These are phyloP conservation scores for Tenodera sinensis DNA, from an alignment of 2,888 invertebrate genomes.

Conservation along the genomic window DNA sequence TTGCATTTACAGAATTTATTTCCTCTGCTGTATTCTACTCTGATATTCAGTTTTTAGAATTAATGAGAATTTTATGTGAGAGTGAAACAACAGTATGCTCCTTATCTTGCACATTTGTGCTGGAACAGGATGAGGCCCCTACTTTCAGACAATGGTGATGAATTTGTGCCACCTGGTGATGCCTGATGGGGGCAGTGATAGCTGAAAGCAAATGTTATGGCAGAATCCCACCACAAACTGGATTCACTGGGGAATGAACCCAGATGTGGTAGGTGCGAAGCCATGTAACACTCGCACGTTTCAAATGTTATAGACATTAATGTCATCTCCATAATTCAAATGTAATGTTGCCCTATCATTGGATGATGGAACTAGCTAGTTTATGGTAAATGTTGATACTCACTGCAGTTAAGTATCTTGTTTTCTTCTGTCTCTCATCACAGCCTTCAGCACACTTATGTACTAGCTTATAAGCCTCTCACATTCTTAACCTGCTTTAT, in stretches of 20 bases:
- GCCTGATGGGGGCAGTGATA: neutral
- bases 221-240: neutral
- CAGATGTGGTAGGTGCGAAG: neutral
- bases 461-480: neutral
- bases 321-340: neutral
- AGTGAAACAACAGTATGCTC: neutral
- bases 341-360: neutral
- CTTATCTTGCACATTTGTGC: neutral
- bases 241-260: neutral
- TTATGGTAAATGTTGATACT: neutral
- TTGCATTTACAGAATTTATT: neutral
- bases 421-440: neutral
- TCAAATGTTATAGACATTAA: neutral
- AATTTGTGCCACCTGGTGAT: neutral
- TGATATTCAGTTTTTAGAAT: neutral
- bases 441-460: neutral
- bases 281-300: neutral
- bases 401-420: neutral
- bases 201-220: neutral
- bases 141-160: neutral
- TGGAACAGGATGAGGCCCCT: constrained; percentile 9
- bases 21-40: neutral
- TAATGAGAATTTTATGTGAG: neutral
- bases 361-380: neutral
- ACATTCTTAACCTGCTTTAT: neutral